A percentile compares a stretch with the other conserved stretches of the same genome.
Conservation (phyloP, 2,113 vertebrate genomes). For the Toxotes jaculatrix region DNA sequence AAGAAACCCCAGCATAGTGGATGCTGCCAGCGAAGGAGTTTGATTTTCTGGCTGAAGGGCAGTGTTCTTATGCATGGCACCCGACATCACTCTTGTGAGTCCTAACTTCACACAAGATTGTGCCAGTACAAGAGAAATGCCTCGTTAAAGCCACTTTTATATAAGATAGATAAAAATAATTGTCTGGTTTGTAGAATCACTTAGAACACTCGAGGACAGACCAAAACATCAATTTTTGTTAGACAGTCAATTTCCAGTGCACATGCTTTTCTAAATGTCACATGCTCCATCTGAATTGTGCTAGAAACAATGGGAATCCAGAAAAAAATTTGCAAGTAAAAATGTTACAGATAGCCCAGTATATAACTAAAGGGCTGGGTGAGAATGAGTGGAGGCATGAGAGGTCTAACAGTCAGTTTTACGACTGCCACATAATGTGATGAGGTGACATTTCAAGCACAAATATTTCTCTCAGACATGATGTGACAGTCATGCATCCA, state of each 20-base stretch:
- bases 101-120: not conserved
- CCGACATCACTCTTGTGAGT: not conserved
- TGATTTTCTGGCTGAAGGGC: conserved; percentile 14
- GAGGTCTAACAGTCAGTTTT: not conserved
- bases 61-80: not conserved
- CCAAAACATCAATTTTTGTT: not conserved
- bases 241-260: not conserved
- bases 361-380: not conserved
- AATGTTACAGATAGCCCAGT: not conserved
- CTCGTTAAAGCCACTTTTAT: not conserved
- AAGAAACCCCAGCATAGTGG: not conserved
- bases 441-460: conserved; percentile 21
- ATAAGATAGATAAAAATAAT: not conserved
- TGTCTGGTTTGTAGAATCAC: not conserved
- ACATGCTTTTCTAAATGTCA: not conserved
- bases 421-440: not conserved
- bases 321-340: not conserved
- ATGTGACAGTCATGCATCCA: not conserved
- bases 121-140: not conserved
- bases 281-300: not conserved
- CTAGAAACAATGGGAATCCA: not conserved
- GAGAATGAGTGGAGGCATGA: not conserved
- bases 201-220: not conserved
- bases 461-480: not conserved
- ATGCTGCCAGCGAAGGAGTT: conserved; percentile 12